Evolutionary conservation across 2,797 vertebrate species (phyloP), one percentile per base, ranked within the genome.

Genomic region (Cetoscarus ocellatus): DNA sequence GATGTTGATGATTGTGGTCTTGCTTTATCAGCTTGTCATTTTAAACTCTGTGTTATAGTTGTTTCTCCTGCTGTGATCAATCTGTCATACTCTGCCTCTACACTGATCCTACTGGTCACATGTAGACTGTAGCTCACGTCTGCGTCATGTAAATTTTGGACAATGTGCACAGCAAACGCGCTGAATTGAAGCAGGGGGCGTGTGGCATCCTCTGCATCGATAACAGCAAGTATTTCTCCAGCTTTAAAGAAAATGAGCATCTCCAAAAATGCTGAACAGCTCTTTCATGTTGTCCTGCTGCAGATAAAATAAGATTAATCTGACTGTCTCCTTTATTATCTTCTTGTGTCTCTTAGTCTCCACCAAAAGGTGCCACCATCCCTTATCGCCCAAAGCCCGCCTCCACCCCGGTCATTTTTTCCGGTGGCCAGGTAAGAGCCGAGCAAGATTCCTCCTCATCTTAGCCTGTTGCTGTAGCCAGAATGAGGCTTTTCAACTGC

Each of bases 341-440:
- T 84, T 96, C 27, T 93, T 93, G 88, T 67, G 94, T 96, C 89
- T 97, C 94, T 94, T 95, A 99, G 98, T 99, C 98, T 92, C 98
- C 98, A 96, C 98, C 98, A 87, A 99, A 99, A 98, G 98, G 98
- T 97, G 98, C 98, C 96, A 99, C 98, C 93, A 99, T 99, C 90
- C 98, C 98, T 92, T 99, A 99, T 93, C 98, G 98, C 95, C 98
- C 98, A 95, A 99, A 99, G 96, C 97, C 98, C 88, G 96, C 97
- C 95, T 98, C 98, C 95, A 98, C 97, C 93, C 98, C 98, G 86
- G 96, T 99, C 92, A 99, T 99, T 96, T 99, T 99, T 97, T 98
- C 98, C 95, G 98, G 98, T 96, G 98, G 98, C 95, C 98, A 99
- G 98, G 98, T 99, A 98, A 98, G 97, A 96, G 68, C 72, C 71